Evolutionary conservation across 2,888 invertebrate genomes (phyloP), one percentile per base, ranked within the genome.

Genomic region (Rhagophthalmus giganteus): DNA sequence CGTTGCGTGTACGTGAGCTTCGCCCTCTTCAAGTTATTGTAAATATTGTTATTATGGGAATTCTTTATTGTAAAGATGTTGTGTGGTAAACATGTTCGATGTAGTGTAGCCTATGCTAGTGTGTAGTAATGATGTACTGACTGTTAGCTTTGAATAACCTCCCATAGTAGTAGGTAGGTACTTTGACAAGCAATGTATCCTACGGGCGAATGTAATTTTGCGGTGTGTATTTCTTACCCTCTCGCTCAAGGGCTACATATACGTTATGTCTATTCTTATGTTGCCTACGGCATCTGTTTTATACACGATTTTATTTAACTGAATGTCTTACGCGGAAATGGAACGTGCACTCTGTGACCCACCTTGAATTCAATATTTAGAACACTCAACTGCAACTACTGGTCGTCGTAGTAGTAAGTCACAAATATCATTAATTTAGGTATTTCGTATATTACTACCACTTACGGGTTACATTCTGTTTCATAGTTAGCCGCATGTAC

Each of bases 1-100:
- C 32, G 47, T 50, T 69, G 70, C 71, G 71, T 70, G 72, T 72
- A 71, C 71, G 72, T 72, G 68, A 68, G 64, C 66, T 66, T 66
- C 67, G 66, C 68, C 69, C 67, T 64, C 58, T 56, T 53, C 40
- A 40, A 31, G 62, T 58, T 5, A 20, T 75, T 39, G 74, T 72
- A 70, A 69, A 71, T 70, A 69, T 69, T 49, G 33, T 41, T 49
- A 31, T 49, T 49, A 30, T 14, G 37, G 31, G 28, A 38, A 40
- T 44, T 27, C 10, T 45, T 40, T 38, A 26, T 10, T 70, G 70
- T 71, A 71, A 68, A 70, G 72, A 68, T 69, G 70, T 69, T 62
- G 61, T 59, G 60, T 65, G 64, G 55, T 55, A 64, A 31, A 28
- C 27, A 35, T 40, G 33, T 34, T 28, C 31, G 16, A 26, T 32